Evolutionary conservation across 2,797 vertebrate genomes (phyloP).

Genomic region (Glyptemys insculpta): DNA sequence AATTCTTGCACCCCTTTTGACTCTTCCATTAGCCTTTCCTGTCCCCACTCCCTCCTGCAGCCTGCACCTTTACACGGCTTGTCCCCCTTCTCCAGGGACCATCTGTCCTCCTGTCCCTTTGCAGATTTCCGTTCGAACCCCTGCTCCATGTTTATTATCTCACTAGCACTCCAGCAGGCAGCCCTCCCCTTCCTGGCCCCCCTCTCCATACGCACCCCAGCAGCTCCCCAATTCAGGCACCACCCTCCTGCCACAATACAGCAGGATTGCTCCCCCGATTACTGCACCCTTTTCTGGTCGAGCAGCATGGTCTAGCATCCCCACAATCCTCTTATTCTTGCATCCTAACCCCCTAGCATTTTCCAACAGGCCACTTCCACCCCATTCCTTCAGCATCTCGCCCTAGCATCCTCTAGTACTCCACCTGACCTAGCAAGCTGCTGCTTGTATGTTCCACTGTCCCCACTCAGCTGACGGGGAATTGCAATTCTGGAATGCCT

Average conservation of each 20-base stretch:
- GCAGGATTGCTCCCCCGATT: not conserved
- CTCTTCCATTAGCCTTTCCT: not conserved
- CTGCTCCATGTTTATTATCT: not conserved
- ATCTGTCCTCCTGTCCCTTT: not conserved
- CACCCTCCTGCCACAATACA: not conserved
- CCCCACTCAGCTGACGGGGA: not conserved
- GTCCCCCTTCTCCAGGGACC: not conserved
- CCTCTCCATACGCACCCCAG: not conserved
- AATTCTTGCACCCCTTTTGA: not conserved
- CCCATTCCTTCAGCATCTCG: not conserved
- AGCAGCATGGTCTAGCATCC: not conserved
- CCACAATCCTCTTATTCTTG: fast-evolving
- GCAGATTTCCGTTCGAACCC: not conserved
- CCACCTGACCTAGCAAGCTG: too few species aligned
- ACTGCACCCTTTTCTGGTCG: not conserved
- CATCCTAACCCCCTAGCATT: fast-evolving
- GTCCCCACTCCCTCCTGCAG: not conserved
- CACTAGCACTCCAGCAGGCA: not conserved
- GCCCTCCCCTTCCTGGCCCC: not conserved
- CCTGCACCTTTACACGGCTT: not conserved
- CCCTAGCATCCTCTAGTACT: not conserved
- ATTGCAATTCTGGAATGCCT: not conserved
- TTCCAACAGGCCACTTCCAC: not conserved
- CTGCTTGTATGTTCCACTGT: not conserved
- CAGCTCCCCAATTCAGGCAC: not conserved